phyloP scores from a whole-genome alignment of 2,888 invertebrate species.

The Apodemia duryi region DNA sequence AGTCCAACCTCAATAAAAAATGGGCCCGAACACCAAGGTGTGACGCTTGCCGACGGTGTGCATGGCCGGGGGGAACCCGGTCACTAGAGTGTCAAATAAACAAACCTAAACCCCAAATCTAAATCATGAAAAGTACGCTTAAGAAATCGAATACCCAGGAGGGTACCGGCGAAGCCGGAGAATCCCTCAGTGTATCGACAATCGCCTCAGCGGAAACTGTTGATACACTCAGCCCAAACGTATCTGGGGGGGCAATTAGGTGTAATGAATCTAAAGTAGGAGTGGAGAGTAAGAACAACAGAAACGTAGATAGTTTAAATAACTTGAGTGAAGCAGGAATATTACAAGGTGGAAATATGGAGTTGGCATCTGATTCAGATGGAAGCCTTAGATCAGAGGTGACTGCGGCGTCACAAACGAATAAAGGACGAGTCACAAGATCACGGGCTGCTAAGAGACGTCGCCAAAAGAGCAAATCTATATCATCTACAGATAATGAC shows the following conservation, averaged over 20 bases:
- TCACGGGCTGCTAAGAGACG: slow-evolving; percentile 21
- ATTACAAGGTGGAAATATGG: background rate
- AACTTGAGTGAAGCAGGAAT: too few relatives aligned
- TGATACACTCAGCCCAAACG: background rate
- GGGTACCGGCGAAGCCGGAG: background rate
- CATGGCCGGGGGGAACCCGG: too few relatives aligned
- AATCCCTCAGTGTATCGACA: background rate
- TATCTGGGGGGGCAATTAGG: background rate
- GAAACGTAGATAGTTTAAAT: background rate
- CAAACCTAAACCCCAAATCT: too few relatives aligned
- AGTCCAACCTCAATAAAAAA: too few relatives aligned
- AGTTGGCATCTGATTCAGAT: background rate
- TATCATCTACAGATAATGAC: background rate
- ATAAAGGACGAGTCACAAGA: slow-evolving; percentile 15
- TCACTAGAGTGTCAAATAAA: too few relatives aligned
- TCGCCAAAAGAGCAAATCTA: background rate
- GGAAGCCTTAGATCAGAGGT: slow-evolving; percentile 1
- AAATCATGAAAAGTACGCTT: too few relatives aligned
- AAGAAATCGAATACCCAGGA: background rate
- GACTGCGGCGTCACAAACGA: slow-evolving; percentile 19
- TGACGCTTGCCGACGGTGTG: too few relatives aligned
- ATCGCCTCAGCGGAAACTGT: background rate
- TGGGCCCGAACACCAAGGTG: too few relatives aligned
- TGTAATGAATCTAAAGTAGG: background rate
- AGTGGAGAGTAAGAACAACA: background rate